Conservation (phyloP, 2,797 vertebrate genomes). For the Holocentrus rufus region DNA sequence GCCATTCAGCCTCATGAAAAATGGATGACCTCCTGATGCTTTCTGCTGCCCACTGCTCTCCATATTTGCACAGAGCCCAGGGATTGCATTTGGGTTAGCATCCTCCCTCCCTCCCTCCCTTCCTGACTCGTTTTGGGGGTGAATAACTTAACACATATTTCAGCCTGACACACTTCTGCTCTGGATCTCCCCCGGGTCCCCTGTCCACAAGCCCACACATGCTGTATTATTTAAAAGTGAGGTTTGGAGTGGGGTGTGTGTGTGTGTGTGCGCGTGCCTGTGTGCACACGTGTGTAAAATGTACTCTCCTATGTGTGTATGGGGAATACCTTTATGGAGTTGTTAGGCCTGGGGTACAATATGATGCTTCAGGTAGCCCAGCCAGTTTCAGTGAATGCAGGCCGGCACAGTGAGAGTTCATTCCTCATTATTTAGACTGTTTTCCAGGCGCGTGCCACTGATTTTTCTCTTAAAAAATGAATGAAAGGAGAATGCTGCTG, state of each 20-base stretch:
- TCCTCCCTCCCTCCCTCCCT: constrained; percentile 37
- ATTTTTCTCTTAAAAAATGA: constrained; percentile 29
- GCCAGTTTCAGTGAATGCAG: constrained; percentile 4
- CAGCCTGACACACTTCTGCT: constrained; percentile 78
- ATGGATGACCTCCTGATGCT: constrained; percentile 78
- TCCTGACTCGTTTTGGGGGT: constrained; percentile 54
- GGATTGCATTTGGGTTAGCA: constrained; percentile 69
- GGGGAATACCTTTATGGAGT: constrained; percentile 40
- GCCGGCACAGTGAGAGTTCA: not conserved
- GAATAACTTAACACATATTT: constrained; percentile 83
- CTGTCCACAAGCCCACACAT: constrained; percentile 73
- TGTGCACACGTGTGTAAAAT: constrained; percentile 34
- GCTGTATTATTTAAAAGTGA: constrained; percentile 77
- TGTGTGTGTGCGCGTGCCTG: constrained; percentile 8
- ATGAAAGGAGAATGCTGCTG: not conserved
- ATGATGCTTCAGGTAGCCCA: constrained; percentile 21
- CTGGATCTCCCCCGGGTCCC: constrained; percentile 69
- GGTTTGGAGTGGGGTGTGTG: constrained; percentile 39
- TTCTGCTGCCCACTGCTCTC: constrained; percentile 65
- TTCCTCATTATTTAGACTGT: not conserved
- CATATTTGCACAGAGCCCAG: constrained; percentile 67
- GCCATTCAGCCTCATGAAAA: constrained; percentile 80
- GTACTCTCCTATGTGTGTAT: constrained; percentile 45
- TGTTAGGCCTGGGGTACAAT: constrained; percentile 31
- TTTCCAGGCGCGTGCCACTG: constrained; percentile 2